Conservation (phyloP, 2,797 vertebrate genomes). For the Labeo calbasu region DNA sequence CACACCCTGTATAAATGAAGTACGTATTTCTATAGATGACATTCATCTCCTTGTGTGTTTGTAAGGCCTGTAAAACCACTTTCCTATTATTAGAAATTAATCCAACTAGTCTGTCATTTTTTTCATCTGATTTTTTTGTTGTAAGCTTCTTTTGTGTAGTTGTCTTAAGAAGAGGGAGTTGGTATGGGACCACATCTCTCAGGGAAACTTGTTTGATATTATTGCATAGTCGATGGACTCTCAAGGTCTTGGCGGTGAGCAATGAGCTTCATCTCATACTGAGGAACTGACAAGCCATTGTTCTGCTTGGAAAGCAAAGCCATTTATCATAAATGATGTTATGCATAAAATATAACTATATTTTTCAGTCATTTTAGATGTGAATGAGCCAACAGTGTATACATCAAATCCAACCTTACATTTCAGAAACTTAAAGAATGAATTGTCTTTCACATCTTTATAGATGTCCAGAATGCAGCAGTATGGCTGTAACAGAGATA, state of each 20-base stretch:
- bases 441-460: neutral
- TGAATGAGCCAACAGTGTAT: neutral
- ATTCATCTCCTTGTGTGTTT: neutral
- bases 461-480: neutral
- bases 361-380: neutral
- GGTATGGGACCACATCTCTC: neutral
- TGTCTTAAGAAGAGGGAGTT: neutral
- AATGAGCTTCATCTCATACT: neutral
- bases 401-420: neutral
- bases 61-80: slow-evolving; percentile 1
- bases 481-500: slow-evolving; percentile 19
- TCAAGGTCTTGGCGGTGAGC: neutral
- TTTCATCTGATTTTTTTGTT: neutral
- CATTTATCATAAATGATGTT: neutral
- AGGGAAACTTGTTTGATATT: neutral
- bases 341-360: neutral
- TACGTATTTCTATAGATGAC: neutral
- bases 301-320: neutral
- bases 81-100: too few species aligned
- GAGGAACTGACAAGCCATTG: neutral
- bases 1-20: neutral
- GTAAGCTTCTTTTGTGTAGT: neutral
- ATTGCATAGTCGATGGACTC: neutral
- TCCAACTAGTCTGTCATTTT: neutral
- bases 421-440: neutral